Percentiles rank a stretch among this genome's conserved stretches.
Conservation (phyloP, 2,888 invertebrate species). For the Chymomyza procnemis region DNA sequence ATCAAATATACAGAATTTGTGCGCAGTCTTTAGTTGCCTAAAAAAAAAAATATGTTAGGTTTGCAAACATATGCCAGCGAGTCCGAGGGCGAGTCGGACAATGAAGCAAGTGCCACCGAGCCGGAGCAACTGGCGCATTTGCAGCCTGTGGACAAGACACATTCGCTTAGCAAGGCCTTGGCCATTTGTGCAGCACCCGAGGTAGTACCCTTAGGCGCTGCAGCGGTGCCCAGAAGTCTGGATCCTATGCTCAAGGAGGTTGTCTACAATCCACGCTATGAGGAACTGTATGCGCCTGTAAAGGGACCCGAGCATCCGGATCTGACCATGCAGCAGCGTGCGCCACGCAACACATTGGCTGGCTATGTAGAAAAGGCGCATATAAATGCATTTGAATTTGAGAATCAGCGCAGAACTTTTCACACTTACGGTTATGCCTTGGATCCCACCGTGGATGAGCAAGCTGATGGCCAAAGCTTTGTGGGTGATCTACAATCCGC, state of each 20-base stretch:
- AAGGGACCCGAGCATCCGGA: slow-evolving; percentile 96
- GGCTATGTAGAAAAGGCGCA: slow-evolving; percentile 97
- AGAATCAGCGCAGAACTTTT: slow-evolving; percentile 96
- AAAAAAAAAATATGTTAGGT: slow-evolving; percentile 85
- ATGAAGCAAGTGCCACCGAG: slow-evolving; percentile 78
- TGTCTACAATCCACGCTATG: slow-evolving; percentile 93
- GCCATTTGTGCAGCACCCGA: slow-evolving; percentile 90
- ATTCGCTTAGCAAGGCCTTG: slow-evolving; percentile 82
- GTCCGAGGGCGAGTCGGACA: slow-evolving; percentile 82
- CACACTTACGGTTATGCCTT: slow-evolving; percentile 96
- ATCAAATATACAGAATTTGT: slow-evolving; percentile 57
- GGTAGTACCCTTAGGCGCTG: slow-evolving; percentile 88
- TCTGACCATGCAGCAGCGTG: slow-evolving; percentile 92
- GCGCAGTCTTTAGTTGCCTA: slow-evolving; percentile 39
- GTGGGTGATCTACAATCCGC: slow-evolving; percentile 84
- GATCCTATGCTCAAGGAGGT: slow-evolving; percentile 91
- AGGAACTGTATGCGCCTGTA: slow-evolving; percentile 94
- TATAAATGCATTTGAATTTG: slow-evolving; percentile 97
- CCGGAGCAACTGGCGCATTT: slow-evolving; percentile 80
- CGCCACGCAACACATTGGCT: slow-evolving; percentile 92
- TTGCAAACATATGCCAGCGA: slow-evolving; percentile 87
- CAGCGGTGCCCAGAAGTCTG: slow-evolving; percentile 85
- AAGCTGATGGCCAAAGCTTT: slow-evolving; percentile 79
- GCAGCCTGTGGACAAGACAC: slow-evolving; percentile 80
- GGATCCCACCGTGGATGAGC: slow-evolving; percentile 91